A percentile compares a stretch with the other conserved stretches of the same genome.
phyloP scores from a whole-genome alignment of 1,140 invertebrate species.

The Druon quercuslanigerum region DNA sequence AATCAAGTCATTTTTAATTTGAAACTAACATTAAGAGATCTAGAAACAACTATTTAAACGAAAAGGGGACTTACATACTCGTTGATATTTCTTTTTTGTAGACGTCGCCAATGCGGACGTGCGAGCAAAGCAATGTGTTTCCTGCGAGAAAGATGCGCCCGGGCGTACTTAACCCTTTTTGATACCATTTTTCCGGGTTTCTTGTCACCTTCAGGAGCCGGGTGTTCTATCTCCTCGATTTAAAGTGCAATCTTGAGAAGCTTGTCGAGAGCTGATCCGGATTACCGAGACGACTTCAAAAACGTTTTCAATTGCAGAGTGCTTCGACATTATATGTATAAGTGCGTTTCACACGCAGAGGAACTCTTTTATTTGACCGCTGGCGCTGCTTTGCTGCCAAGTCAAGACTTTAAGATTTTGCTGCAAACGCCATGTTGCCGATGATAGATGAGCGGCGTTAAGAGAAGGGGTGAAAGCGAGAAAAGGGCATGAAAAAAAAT shows the following conservation, averaged over 20 bases:
- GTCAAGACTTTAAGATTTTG: slow-evolving; percentile 28
- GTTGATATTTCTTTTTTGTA: slow-evolving; percentile 57
- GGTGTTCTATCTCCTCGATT: slow-evolving; percentile 35
- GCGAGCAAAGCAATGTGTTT: slow-evolving; percentile 60
- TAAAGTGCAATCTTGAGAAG: slow-evolving; percentile 35
- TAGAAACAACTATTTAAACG: background rate
- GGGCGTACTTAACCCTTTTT: slow-evolving; percentile 65
- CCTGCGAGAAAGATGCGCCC: slow-evolving; percentile 60
- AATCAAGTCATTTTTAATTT: too few species aligned
- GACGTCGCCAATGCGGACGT: slow-evolving; percentile 61
- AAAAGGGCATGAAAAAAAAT: slow-evolving; percentile 7
- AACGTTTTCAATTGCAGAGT: background rate
- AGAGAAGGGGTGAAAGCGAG: background rate
- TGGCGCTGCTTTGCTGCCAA: slow-evolving; percentile 27
- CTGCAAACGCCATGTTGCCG: slow-evolving; percentile 4
- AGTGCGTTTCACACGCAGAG: background rate
- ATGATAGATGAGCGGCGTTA: slow-evolving; percentile 18
- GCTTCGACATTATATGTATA: slow-evolving; percentile 32
- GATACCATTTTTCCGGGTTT: slow-evolving; percentile 53
- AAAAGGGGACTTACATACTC: slow-evolving; percentile 49
- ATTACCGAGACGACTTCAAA: slow-evolving; percentile 27
- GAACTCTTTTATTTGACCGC: slow-evolving; percentile 25
- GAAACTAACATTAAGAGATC: too few species aligned
- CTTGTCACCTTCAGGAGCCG: slow-evolving; percentile 20
- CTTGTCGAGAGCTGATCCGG: slow-evolving; percentile 41